Evolutionary conservation across 2,113 vertebrate species (phyloP).

Genomic region (Alligator sinensis): DNA sequence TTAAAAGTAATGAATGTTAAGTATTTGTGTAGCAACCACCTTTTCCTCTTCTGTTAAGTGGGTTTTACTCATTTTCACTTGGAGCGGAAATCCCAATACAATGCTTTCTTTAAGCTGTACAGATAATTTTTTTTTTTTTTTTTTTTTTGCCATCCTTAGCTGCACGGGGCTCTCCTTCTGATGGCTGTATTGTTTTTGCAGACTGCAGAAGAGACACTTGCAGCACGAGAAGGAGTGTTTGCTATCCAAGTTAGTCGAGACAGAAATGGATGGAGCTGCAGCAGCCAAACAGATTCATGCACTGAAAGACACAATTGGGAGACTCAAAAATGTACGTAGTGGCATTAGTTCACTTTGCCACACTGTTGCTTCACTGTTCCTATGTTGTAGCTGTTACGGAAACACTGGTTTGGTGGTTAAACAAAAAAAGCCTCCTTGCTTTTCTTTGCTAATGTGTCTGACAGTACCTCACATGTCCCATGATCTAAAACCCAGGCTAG

Average conservation of each 20-base stretch:
- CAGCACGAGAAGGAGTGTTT: conserved; percentile 85
- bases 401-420: background rate
- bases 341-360: background rate
- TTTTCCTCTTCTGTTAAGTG: background rate
- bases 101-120: background rate
- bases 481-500: background rate
- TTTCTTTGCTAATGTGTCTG: background rate
- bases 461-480: background rate
- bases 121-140: background rate
- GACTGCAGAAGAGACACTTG: conserved; percentile 78
- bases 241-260: conserved; percentile 87
- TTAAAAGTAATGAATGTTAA: background rate
- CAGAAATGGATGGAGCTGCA: conserved; percentile 87
- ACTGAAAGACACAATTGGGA: conserved; percentile 84
- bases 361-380: conserved; percentile 1
- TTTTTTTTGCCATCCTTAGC: too few species aligned
- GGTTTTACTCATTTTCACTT: background rate
- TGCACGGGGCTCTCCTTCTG: background rate
- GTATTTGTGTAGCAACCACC: background rate
- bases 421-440: background rate
- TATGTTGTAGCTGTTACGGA: background rate
- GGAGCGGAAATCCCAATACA: background rate
- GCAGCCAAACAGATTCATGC: conserved; percentile 87
- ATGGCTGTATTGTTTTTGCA: conserved; percentile 61
- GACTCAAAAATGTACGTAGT: conserved; percentile 80